Evolutionary conservation across 2,888 invertebrate genomes (phyloP).

Genomic region (Buathra laborator): DNA sequence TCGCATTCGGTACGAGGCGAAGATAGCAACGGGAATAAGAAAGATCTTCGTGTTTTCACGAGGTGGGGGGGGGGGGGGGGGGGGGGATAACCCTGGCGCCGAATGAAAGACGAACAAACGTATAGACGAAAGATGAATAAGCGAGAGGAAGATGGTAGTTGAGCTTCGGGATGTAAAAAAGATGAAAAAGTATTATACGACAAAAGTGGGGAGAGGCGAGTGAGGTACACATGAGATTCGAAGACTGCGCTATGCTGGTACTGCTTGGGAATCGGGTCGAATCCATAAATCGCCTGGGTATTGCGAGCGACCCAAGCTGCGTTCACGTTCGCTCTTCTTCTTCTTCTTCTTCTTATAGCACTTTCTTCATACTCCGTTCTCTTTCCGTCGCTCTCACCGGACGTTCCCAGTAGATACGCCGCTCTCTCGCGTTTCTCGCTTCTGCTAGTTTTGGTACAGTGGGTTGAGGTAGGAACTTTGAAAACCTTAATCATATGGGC

Average conservation of each 20-base stretch:
- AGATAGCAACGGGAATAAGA: slow-evolving; percentile 16
- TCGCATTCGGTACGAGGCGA: background rate
- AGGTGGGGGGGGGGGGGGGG: slow-evolving; percentile 1
- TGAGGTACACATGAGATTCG: slow-evolving; percentile 53
- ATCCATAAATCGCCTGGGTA: slow-evolving; percentile 68
- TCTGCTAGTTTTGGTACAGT: slow-evolving; percentile 50
- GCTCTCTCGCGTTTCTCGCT: slow-evolving; percentile 29
- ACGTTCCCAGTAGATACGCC: slow-evolving; percentile 43
- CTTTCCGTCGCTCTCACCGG: slow-evolving; percentile 43
- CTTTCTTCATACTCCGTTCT: slow-evolving; percentile 34
- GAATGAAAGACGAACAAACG: slow-evolving; percentile 43
- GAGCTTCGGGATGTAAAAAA: slow-evolving; percentile 42
- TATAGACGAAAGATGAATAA: slow-evolving; percentile 38
- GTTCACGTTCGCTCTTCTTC: slow-evolving; percentile 40
- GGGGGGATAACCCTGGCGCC: slow-evolving; percentile 24
- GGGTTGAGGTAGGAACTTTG: slow-evolving; percentile 72
- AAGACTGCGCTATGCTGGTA: slow-evolving; percentile 49
- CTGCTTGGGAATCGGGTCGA: slow-evolving; percentile 67
- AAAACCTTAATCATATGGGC: slow-evolving; percentile 79
- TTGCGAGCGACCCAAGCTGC: slow-evolving; percentile 40
- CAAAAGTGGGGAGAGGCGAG: background rate
- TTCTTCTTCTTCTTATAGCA: slow-evolving; percentile 29
- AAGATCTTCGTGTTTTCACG: slow-evolving; percentile 53
- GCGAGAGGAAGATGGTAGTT: slow-evolving; percentile 8
- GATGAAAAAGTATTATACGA: slow-evolving; percentile 51